Evolutionary conservation across 2,888 invertebrate species (phyloP), one percentile per base, ranked within the genome.

Genomic region (Alcis repandata): DNA sequence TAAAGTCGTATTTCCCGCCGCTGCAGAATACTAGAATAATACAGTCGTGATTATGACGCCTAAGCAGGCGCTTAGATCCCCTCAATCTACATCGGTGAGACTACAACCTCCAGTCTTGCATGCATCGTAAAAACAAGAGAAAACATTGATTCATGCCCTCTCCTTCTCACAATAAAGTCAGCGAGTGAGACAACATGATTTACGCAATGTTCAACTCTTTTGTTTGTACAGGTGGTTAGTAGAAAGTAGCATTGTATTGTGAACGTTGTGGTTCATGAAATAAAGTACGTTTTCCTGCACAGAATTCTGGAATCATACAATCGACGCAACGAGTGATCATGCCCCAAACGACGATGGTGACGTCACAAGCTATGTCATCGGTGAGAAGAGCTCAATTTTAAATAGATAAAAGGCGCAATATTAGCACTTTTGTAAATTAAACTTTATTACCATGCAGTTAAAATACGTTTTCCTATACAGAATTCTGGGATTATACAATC

Each of bases 261-360:
- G n/a, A 36, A 38, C 20, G 11, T 48, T 40, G 27, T 32, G 20
- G 1, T 32, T 2, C 22, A 17, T 17, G 19, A 36, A 19, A 33
- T 53, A 48, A 48, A 53, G 41, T 36, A 22, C 41, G 27, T 59
- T 48, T 59, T 63, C 57, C 54, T 54, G 78, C 89, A 91, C 90
- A 93, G 93, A 93, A 92, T 72, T 83, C 91, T 46, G 93, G 92
- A 69, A 91, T 93, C 83, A 91, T 93, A 77, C 93, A 93, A 78
- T 86, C 92, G 52, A 82, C 90, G 45, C 93, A 93, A 82, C 88
- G 92, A 72, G 91, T 93, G 83, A 89, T 92, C 65, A 90, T 90
- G 64, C 88, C 87, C 68, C 91, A 92, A 76, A 90, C 91, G 41
- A 82, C 90, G 57, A 79, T 93, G 67, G 90, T 92, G 76, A 90